Conservation (phyloP, 2,113 vertebrate species). For the Corythaixoides concolor region DNA sequence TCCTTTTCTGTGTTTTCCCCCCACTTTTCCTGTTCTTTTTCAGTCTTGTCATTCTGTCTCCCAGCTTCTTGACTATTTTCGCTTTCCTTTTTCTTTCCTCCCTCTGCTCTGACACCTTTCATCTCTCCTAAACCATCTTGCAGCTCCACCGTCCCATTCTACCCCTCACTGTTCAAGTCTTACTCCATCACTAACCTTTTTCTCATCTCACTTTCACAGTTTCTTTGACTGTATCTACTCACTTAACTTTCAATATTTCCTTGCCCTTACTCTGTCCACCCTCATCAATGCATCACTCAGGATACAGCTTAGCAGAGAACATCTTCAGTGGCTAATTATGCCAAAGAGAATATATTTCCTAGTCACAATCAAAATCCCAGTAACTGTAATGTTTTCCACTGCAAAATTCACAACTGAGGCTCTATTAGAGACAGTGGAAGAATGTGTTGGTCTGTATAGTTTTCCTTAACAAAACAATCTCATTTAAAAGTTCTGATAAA, state of each 20-base stretch:
- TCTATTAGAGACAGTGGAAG: background rate
- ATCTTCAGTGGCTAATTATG: background rate
- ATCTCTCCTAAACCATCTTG: background rate
- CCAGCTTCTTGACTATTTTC: background rate
- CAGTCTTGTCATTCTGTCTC: background rate
- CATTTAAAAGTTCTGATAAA: background rate
- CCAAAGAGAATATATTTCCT: background rate
- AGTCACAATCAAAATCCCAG: background rate
- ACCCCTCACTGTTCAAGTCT: background rate
- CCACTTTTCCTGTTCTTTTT: background rate
- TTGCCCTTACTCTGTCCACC: background rate
- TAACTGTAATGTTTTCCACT: background rate
- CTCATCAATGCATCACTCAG: background rate
- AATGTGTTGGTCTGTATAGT: background rate
- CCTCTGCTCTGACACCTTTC: background rate
- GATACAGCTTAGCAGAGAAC: background rate
- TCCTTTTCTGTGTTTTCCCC: background rate
- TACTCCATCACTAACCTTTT: background rate
- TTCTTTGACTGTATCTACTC: background rate
- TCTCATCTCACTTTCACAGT: background rate
- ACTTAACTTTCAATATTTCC: background rate
- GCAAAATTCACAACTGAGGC: background rate
- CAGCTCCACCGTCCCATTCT: background rate
- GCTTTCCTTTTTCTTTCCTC: background rate
- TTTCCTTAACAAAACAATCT: background rate